phyloP scores from a whole-genome alignment of 2,888 invertebrate genomes.

The Acrocyrtus sp. region DNA sequence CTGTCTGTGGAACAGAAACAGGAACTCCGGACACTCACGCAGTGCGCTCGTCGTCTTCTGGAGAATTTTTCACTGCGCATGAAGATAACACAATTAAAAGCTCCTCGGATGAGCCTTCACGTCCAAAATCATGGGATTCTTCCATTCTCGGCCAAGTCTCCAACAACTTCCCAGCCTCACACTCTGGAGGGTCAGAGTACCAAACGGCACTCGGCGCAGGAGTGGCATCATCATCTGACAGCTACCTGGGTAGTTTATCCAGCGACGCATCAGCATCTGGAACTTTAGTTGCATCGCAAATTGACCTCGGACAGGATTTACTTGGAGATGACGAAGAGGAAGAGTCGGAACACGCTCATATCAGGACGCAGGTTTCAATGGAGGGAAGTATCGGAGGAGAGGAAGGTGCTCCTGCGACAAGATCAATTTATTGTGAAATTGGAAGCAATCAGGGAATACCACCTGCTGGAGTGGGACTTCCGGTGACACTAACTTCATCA shows the following conservation, averaged over 20 bases:
- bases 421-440: slow-evolving; percentile 60
- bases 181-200: slow-evolving; percentile 57
- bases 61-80: slow-evolving; percentile 61
- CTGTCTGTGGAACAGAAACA: slow-evolving; percentile 39
- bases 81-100: slow-evolving; percentile 59
- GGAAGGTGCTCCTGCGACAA: slow-evolving; percentile 14
- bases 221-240: slow-evolving; percentile 56
- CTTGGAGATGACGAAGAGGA: slow-evolving; percentile 73
- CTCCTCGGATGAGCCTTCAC: slow-evolving; percentile 61
- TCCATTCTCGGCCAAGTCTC: slow-evolving; percentile 62
- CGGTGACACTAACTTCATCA: slow-evolving; percentile 62
- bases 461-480: slow-evolving; percentile 52
- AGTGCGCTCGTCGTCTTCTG: slow-evolving; percentile 60
- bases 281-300: slow-evolving; percentile 90
- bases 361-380: slow-evolving; percentile 40
- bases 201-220: slow-evolving; percentile 60
- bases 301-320: slow-evolving; percentile 81
- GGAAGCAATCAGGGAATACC: slow-evolving; percentile 44
- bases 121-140: slow-evolving; percentile 63
- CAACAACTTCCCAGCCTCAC: slow-evolving; percentile 57
- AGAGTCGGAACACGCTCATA: slow-evolving; percentile 39
- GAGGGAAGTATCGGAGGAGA: slow-evolving; percentile 9
- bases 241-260: slow-evolving; percentile 60
- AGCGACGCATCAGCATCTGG: slow-evolving; percentile 74
- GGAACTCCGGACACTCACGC: slow-evolving; percentile 60